Conservation (phyloP, 2,113 vertebrate genomes). For the Scalopus aquaticus region DNA sequence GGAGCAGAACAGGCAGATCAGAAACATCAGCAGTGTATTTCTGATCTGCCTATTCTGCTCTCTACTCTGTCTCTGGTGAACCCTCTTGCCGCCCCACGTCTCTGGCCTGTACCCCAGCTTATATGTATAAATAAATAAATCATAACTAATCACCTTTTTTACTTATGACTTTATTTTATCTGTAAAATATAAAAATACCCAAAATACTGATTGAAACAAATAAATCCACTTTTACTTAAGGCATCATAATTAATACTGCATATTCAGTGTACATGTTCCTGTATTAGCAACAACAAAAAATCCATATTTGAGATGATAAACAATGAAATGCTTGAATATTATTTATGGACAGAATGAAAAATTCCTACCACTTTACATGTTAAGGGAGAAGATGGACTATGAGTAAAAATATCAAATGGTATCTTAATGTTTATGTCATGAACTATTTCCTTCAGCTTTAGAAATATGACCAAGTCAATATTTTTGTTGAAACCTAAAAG, state of each 20-base stretch:
- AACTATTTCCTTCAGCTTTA: neutral
- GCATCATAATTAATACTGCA: neutral
- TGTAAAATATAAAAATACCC: neutral
- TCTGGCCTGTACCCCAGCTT: too few species aligned
- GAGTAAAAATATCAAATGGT: slow-evolving; percentile 15
- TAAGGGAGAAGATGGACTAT: neutral
- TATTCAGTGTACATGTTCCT: neutral
- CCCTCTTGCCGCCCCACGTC: too few species aligned
- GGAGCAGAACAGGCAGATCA: too few species aligned
- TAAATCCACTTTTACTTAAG: neutral
- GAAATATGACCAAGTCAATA: neutral
- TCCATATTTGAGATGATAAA: neutral
- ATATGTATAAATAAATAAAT: too few species aligned
- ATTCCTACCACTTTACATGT: neutral
- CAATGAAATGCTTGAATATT: neutral
- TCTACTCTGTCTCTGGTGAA: too few species aligned
- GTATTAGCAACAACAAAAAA: neutral
- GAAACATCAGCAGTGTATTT: too few species aligned
- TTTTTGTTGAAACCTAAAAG: neutral
- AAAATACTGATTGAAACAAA: neutral
- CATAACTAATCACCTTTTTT: too few species aligned
- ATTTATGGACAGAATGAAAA: neutral
- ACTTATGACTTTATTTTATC: neutral
- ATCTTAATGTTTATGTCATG: neutral
- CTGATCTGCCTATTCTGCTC: too few species aligned